Evolutionary conservation across 2,113 vertebrate species (phyloP).

Genomic region (Mystacornis crossleyi): DNA sequence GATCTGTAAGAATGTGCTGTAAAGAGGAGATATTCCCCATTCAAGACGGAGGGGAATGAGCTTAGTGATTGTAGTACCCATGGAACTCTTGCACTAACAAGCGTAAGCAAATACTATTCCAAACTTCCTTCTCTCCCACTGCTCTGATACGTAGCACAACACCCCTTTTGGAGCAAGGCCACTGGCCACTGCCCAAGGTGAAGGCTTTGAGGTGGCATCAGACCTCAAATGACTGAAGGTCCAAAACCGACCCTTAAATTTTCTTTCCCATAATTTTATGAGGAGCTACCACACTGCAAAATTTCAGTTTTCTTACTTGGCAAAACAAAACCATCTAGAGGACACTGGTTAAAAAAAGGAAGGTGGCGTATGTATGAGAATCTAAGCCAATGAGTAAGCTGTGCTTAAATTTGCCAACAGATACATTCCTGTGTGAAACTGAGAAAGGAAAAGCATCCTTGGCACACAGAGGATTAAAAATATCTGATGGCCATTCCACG

Average conservation of each 20-base stretch:
- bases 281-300: background rate
- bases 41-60: background rate
- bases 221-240: background rate
- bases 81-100: background rate
- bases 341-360: background rate
- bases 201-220: background rate
- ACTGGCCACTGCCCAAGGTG: background rate
- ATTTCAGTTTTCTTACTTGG: background rate
- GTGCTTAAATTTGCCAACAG: background rate
- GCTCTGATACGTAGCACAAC: background rate
- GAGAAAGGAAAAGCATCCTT: background rate
- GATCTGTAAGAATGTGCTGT: rapidly evolving
- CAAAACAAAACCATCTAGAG: background rate
- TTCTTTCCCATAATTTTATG: background rate
- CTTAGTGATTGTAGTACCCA: background rate
- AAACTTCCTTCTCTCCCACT: background rate
- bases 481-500: background rate
- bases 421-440: background rate
- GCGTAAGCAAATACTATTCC: background rate
- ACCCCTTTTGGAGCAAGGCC: background rate
- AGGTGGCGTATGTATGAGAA: rapidly evolving
- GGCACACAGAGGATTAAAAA: background rate
- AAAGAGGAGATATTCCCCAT: background rate
- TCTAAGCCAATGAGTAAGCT: background rate
- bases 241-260: background rate